Percentiles rank a stretch among this genome's conserved stretches.
Evolutionary conservation across 2,888 invertebrate genomes (phyloP).

Genomic region (Apamea epomidion): DNA sequence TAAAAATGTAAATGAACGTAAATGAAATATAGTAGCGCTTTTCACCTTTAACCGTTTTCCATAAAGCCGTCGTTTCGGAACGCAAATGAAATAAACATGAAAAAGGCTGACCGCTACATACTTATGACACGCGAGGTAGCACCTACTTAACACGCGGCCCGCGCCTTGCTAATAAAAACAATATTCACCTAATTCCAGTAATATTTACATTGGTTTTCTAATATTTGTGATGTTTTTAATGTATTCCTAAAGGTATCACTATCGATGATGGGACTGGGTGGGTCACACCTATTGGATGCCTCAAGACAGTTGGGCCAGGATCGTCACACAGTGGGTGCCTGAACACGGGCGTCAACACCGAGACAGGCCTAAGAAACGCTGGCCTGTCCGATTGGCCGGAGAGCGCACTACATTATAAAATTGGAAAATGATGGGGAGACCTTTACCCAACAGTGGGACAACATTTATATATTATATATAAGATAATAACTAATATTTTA

Average conservation of each 20-base stretch:
- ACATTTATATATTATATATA: too few relatives aligned
- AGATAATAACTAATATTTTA: neutral
- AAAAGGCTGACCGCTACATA: constrained; percentile 39
- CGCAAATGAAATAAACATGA: constrained; percentile 58
- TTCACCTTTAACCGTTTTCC: constrained; percentile 23
- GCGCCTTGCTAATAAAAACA: constrained; percentile 36
- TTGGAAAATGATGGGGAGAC: neutral
- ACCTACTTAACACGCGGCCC: constrained; percentile 43
- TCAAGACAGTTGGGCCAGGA: neutral
- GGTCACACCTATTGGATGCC: neutral
- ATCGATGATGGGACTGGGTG: neutral
- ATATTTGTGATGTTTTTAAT: neutral
- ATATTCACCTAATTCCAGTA: constrained; percentile 32
- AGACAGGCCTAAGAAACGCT: neutral
- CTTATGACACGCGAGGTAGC: constrained; percentile 59
- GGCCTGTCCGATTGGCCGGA: neutral
- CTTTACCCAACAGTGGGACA: too few relatives aligned
- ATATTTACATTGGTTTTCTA: constrained; percentile 5
- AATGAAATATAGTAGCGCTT: constrained; percentile 31
- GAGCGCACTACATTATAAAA: neutral
- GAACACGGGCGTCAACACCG: neutral
- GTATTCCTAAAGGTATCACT: neutral
- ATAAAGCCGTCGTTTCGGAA: constrained; percentile 46
- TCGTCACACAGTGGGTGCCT: neutral
- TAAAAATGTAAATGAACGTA: constrained; percentile 44